A percentile compares a stretch with the other conserved stretches of the same genome.
Conservation (phyloP, 2,888 invertebrate species). For the Marronus borbonicus region DNA sequence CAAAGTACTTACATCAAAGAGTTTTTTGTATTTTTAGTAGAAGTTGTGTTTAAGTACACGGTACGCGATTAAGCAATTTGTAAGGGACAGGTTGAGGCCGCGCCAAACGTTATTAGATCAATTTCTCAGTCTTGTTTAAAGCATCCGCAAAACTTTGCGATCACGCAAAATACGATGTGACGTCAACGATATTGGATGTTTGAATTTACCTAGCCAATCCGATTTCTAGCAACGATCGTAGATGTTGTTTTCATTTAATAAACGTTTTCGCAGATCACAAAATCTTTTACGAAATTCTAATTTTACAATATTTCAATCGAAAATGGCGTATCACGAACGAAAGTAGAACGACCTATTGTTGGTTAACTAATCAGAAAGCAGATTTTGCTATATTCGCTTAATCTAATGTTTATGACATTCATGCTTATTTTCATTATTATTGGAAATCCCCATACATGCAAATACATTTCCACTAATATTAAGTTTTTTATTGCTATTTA, state of each 20-base stretch:
- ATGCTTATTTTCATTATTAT: no score
- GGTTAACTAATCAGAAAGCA: no score
- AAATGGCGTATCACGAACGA: not conserved
- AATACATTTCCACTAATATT: no score
- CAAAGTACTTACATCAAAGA: no score
- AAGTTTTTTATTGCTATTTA: no score
- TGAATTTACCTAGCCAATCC: not conserved
- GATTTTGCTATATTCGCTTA: no score
- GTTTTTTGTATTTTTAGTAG: no score
- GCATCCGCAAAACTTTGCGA: conserved; percentile 6
- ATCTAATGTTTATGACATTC: not conserved
- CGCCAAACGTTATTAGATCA: conserved; percentile 2
- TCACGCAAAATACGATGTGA: no score
- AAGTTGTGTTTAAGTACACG: no score
- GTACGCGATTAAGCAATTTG: not conserved
- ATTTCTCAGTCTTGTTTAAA: not conserved
- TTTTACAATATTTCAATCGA: conserved; percentile 1
- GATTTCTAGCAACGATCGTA: not conserved
- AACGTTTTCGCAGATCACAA: not conserved
- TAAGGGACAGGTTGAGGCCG: not conserved
- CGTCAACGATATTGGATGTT: not conserved
- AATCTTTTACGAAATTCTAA: conserved; percentile 6
- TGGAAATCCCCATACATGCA: no score
- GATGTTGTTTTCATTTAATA: not conserved
- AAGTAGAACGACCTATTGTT: not conserved